Conservation (phyloP, 2,113 vertebrate species). For the Dicaeum eximium region DNA sequence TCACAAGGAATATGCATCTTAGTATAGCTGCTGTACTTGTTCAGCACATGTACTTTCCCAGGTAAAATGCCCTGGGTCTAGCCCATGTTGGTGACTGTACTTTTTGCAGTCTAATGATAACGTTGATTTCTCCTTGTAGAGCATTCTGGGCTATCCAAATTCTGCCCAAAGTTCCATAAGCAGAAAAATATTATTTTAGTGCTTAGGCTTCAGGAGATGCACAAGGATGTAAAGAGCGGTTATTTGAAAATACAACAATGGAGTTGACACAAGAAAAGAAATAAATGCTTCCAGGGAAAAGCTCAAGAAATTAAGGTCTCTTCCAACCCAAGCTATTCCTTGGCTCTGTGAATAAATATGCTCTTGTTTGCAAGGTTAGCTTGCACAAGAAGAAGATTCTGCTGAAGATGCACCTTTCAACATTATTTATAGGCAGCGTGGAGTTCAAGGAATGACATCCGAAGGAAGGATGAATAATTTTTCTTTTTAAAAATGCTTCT, state of each 20-base stretch:
- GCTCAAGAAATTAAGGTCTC: neutral
- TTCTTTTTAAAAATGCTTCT: neutral
- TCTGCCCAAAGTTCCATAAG: neutral
- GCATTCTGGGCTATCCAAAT: neutral
- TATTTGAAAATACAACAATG: neutral
- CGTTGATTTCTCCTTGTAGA: neutral
- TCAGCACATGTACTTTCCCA: neutral
- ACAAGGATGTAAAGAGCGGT: neutral
- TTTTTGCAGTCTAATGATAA: neutral
- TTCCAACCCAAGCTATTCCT: neutral
- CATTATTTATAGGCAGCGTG: neutral
- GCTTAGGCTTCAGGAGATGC: neutral
- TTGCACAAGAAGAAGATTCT: neutral
- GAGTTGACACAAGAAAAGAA: neutral
- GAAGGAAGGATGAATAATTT: neutral
- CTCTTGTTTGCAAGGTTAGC: neutral
- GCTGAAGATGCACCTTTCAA: neutral
- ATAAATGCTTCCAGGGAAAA: neutral
- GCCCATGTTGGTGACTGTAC: neutral
- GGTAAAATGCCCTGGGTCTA: neutral
- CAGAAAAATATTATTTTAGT: neutral
- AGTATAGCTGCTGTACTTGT: neutral
- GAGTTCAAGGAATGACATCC: neutral
- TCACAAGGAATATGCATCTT: neutral
- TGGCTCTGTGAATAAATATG: neutral